These are phyloP conservation scores for Homarus gammarus DNA, from an alignment of 2,888 invertebrate genomes.

Conservation along the genomic window DNA sequence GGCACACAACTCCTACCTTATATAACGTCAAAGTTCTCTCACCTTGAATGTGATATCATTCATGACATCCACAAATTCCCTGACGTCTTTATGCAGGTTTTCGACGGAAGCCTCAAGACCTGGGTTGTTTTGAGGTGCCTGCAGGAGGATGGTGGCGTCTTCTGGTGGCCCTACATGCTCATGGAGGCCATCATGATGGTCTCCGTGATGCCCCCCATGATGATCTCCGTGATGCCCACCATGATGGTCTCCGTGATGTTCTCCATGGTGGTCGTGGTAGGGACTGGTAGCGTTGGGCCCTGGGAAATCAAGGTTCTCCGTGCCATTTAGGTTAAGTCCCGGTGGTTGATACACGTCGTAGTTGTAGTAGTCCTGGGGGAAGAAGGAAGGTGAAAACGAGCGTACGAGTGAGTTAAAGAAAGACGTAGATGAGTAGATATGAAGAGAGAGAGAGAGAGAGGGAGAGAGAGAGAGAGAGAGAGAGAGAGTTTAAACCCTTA, in stretches of 20 bases:
- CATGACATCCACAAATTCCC: slow-evolving; percentile 60
- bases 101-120: slow-evolving; percentile 67
- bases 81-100: slow-evolving; percentile 53
- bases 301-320: slow-evolving; percentile 61
- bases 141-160: slow-evolving; percentile 37
- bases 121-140: slow-evolving; percentile 61
- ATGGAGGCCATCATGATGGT: slow-evolving; percentile 42
- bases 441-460: neutral
- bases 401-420: no score
- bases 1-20: neutral
- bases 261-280: slow-evolving; percentile 68
- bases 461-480: slow-evolving; percentile 1
- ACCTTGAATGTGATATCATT: slow-evolving; percentile 71
- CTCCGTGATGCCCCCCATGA: slow-evolving; percentile 33
- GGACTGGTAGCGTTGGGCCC: slow-evolving; percentile 65
- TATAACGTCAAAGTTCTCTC: neutral
- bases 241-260: neutral
- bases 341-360: slow-evolving; percentile 16
- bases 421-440: neutral
- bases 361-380: slow-evolving; percentile 57
- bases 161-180: slow-evolving; percentile 23
- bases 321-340: slow-evolving; percentile 15
- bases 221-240: neutral
- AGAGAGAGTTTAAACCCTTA: neutral
- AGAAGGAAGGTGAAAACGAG: no score